Evolutionary conservation across 2,888 invertebrate genomes (phyloP).

Genomic region (Colostygia pectinataria): DNA sequence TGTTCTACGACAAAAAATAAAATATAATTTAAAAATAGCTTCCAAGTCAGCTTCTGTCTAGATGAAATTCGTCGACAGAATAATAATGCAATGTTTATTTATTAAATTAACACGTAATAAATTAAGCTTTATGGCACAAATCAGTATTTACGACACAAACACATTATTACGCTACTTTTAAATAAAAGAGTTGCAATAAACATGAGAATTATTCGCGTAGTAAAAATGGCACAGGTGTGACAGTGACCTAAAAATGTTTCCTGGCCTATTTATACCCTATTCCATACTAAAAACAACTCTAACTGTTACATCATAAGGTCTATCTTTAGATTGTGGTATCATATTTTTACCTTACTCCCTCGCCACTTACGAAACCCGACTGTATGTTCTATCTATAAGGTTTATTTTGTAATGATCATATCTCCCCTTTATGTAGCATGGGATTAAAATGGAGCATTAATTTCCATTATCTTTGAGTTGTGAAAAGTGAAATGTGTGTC

Average conservation of each 20-base stretch:
- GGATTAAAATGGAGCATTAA: slow-evolving; percentile 25
- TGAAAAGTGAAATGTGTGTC: slow-evolving; percentile 23
- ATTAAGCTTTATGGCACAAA: slow-evolving; percentile 4
- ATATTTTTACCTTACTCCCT: slow-evolving; percentile 11
- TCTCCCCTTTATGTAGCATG: slow-evolving; percentile 13
- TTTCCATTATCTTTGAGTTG: slow-evolving; percentile 23
- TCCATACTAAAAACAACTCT: slow-evolving; percentile 21
- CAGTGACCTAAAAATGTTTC: slow-evolving; percentile 35
- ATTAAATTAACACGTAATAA: too few relatives aligned
- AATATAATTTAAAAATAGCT: too few relatives aligned
- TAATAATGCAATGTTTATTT: too few relatives aligned
- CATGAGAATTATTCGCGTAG: slow-evolving; percentile 20
- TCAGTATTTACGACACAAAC: slow-evolving; percentile 20
- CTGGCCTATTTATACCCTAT: slow-evolving; percentile 30
- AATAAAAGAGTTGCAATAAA: slow-evolving; percentile 10
- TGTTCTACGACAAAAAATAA: too few relatives aligned
- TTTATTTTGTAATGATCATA: neutral
- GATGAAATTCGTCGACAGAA: too few relatives aligned
- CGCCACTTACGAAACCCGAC: slow-evolving; percentile 11
- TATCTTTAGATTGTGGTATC: slow-evolving; percentile 15
- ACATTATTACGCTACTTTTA: slow-evolving; percentile 1
- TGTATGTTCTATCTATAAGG: slow-evolving; percentile 3
- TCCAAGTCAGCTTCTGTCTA: too few relatives aligned
- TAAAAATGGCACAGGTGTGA: slow-evolving; percentile 33
- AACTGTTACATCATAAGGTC: slow-evolving; percentile 7